phyloP scores from a whole-genome alignment of 2,888 invertebrate species.

The Pycnomerus fuliginosus region DNA sequence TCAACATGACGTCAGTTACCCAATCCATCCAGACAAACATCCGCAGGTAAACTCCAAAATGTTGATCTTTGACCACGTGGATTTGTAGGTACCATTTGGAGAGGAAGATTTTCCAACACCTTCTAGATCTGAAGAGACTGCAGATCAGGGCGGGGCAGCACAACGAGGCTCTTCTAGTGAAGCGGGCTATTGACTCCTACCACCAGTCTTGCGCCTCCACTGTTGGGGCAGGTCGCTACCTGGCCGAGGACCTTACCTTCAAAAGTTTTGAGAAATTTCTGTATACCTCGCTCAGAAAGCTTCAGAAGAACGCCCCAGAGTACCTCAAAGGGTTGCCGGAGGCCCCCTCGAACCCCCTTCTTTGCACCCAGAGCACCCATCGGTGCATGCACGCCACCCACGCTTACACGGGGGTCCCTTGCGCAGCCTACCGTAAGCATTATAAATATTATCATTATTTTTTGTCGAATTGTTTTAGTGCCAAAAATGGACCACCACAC shows the following conservation, averaged over 20 bases:
- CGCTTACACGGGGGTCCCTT: constrained; percentile 87
- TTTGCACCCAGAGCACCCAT: constrained; percentile 85
- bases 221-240: constrained; percentile 65
- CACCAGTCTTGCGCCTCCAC: constrained; percentile 71
- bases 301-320: constrained; percentile 68
- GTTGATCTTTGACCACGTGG: constrained; percentile 1
- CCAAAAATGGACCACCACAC: constrained; percentile 78
- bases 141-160: constrained; percentile 89
- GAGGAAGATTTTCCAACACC: constrained; percentile 88
- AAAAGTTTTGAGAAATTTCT: constrained; percentile 85
- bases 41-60: constrained; percentile 62
- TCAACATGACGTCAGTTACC: constrained; percentile 81
- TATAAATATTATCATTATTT: background rate
- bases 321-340: constrained; percentile 55
- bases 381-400: constrained; percentile 89
- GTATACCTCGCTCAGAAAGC: constrained; percentile 78
- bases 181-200: constrained; percentile 82
- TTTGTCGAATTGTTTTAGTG: constrained; percentile 57
- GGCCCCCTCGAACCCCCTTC: constrained; percentile 62
- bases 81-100: constrained; percentile 80
- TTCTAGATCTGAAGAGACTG: constrained; percentile 85
- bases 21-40: constrained; percentile 85
- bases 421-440: constrained; percentile 82
- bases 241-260: constrained; percentile 67
- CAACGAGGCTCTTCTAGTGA: constrained; percentile 84